Conservation (phyloP, 2,113 vertebrate species). For the Ailurus styani region DNA sequence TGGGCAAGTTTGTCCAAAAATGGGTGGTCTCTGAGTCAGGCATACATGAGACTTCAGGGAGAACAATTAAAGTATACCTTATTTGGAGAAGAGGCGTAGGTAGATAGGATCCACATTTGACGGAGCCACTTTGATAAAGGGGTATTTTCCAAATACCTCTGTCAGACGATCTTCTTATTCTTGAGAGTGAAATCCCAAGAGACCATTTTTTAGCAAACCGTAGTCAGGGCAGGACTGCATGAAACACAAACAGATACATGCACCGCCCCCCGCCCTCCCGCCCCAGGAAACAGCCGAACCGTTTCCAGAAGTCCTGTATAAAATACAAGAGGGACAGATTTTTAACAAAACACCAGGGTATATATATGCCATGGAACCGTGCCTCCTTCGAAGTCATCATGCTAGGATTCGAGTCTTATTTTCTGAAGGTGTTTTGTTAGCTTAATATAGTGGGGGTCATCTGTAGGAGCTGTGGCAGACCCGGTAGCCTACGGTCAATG, state of each 20-base stretch:
- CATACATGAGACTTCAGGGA: background rate
- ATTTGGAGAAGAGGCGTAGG: background rate
- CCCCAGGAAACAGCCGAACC: background rate
- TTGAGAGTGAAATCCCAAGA: slow-evolving; percentile 43
- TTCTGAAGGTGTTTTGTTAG: background rate
- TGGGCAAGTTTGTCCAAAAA: background rate
- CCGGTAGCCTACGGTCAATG: background rate
- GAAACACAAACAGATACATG: background rate
- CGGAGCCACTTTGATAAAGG: background rate
- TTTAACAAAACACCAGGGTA: background rate
- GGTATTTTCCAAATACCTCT: background rate
- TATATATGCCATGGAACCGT: background rate
- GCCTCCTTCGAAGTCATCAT: background rate
- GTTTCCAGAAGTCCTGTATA: background rate
- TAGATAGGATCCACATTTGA: background rate
- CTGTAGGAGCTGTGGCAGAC: background rate
- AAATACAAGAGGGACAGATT: background rate
- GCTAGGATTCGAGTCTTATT: background rate
- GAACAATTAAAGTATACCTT: background rate
- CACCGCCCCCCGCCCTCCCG: no score
- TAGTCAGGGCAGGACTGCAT: background rate
- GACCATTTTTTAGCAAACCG: slow-evolving; percentile 43
- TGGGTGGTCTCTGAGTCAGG: background rate
- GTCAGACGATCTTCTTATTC: background rate
- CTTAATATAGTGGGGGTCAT: background rate